Evolutionary conservation across 2,797 vertebrate genomes (phyloP), one percentile per base, ranked within the genome.

Genomic region (Acanthurus lineatus): DNA sequence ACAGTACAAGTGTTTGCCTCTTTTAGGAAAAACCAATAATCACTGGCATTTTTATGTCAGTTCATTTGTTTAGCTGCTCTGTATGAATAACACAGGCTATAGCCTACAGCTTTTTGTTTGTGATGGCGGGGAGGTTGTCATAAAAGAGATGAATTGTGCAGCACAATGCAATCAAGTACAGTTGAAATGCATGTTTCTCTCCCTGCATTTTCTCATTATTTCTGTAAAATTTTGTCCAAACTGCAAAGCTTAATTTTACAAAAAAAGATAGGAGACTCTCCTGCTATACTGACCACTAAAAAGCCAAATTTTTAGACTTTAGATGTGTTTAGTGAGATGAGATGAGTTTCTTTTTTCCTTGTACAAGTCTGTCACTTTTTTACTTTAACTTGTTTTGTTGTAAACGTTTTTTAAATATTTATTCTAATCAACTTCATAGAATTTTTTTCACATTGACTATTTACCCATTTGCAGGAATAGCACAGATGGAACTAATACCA

Each of bases 1-100:
- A 52, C 45, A 65, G 73, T 1, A 8, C 69, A 22, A 16, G 16
- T 1, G 38, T 40, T 32, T 14, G 15, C 19, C 9, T 56, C 74
- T 73, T 69, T 72, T 22, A 76, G 67, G 52, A 69, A 5, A 38
- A 74, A 51, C 57, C 73, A 66, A 82, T 77, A 78, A 77, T 58
- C 73, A 14, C 38, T 28, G 38, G 16, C 25, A 20, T 77, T 73
- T 73, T 58, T 9, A 57, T 61, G 12, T 72, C n/a, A 40, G 0
- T 42, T 5, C 1, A 72, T 78, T 52, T 38, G 53, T 72, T 38
- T 32, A 51, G 5, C 28, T 12, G 38, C 45, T 60, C 14, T 19
- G 17, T 20, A 5, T 49, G 42, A 32, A 3, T 35, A 32, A 20
- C 57, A 15, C 68, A 42, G 64, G 35, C 59, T 8, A 40, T 40